Evolutionary conservation across 2,888 invertebrate genomes (phyloP).

Genomic region (Unio pictorum): DNA sequence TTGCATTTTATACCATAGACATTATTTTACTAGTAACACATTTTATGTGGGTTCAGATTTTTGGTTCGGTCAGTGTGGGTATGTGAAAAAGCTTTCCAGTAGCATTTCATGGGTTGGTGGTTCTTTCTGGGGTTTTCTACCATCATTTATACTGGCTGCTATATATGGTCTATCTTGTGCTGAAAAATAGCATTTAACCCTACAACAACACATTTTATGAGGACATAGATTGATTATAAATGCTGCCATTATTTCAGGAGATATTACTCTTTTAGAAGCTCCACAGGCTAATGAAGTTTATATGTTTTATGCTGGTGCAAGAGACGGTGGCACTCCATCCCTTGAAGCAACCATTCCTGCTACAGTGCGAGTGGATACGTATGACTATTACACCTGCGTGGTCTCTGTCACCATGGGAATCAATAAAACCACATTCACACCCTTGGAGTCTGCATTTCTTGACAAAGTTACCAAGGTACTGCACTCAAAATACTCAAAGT

Average conservation of each 20-base stretch:
- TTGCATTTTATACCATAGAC: too few relatives aligned
- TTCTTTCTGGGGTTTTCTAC: too few relatives aligned
- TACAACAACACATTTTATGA: too few relatives aligned
- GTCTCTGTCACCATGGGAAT: conserved; percentile 39
- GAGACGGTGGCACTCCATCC: conserved; percentile 47
- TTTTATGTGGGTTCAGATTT: too few relatives aligned
- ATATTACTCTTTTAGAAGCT: conserved; percentile 29
- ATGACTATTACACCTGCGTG: conserved; percentile 36
- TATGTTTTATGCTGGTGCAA: conserved; percentile 38
- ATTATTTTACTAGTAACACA: too few relatives aligned
- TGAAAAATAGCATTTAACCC: too few relatives aligned
- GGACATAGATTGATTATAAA: too few relatives aligned
- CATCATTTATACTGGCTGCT: too few relatives aligned
- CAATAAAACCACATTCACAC: conserved; percentile 33
- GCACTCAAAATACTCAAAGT: conserved; percentile 26
- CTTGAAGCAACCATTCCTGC: conserved; percentile 36
- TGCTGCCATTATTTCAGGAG: conserved; percentile 24
- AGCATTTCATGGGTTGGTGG: too few relatives aligned
- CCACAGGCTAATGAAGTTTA: conserved; percentile 38
- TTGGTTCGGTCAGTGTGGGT: too few relatives aligned
- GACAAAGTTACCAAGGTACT: conserved; percentile 43
- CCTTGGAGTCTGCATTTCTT: conserved; percentile 37
- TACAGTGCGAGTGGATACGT: conserved; percentile 56
- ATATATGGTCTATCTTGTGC: too few relatives aligned
- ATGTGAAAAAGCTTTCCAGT: too few relatives aligned